A percentile compares a stretch with the other conserved stretches of the same genome.
Conservation (phyloP, 2,888 invertebrate species). For the Leucoptera coffeella region DNA sequence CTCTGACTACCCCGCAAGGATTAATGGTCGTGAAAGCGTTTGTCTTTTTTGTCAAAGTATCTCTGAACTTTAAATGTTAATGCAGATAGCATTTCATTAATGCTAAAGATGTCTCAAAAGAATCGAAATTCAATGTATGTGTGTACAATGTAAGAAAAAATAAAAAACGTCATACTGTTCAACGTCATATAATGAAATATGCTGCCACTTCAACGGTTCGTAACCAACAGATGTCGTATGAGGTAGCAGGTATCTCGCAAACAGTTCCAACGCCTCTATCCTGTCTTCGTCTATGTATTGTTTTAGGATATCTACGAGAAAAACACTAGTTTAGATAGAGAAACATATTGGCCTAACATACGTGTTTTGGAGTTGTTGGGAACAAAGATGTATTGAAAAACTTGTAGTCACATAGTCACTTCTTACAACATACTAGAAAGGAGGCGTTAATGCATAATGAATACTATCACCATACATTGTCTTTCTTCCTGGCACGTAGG, state of each 20-base stretch:
- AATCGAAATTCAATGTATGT: not conserved
- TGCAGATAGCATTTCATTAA: too few relatives aligned
- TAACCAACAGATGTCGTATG: conserved; percentile 81
- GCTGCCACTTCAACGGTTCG: conserved; percentile 81
- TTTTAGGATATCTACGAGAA: conserved; percentile 56
- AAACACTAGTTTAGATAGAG: conserved; percentile 3
- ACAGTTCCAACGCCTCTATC: conserved; percentile 75
- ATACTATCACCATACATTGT: too few relatives aligned
- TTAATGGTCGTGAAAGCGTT: too few relatives aligned
- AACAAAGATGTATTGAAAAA: too few relatives aligned
- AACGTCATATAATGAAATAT: conserved; percentile 47
- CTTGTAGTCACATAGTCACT: too few relatives aligned
- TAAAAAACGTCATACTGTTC: conserved; percentile 8
- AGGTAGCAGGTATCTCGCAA: conserved; percentile 85
- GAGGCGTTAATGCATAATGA: too few relatives aligned
- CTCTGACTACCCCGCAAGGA: too few relatives aligned
- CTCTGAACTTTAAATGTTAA: too few relatives aligned
- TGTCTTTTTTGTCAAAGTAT: too few relatives aligned
- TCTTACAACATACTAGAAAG: too few relatives aligned
- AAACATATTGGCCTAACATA: too few relatives aligned
- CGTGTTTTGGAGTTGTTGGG: not conserved
- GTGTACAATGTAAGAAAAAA: conserved; percentile 1
- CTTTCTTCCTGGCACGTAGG: too few relatives aligned
- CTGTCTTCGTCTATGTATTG: conserved; percentile 43
- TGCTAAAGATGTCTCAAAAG: not conserved